phyloP scores from a whole-genome alignment of 2,797 vertebrate species.

The Typhlichthys eigenmanni region DNA sequence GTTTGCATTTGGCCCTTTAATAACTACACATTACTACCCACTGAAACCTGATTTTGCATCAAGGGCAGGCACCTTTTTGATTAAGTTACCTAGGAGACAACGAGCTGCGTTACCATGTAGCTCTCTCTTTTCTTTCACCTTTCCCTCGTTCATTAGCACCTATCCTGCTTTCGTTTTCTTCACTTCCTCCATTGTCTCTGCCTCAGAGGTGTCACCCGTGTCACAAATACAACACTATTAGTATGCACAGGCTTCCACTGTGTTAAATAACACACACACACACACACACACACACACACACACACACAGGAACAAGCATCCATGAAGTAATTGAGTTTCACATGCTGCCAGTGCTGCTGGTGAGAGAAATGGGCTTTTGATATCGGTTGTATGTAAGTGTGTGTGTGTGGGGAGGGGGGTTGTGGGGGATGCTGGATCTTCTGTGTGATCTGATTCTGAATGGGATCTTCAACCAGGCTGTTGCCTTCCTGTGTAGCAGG shows the following conservation, averaged over 20 bases:
- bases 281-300: slow-evolving; percentile 17
- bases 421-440: slow-evolving; percentile 7
- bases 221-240: slow-evolving; percentile 58
- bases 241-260: slow-evolving; percentile 51
- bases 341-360: slow-evolving; percentile 14
- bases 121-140: slow-evolving; percentile 22
- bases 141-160: slow-evolving; percentile 54
- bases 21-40: no score
- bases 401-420: slow-evolving; percentile 21
- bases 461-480: background rate
- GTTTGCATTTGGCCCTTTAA: no score
- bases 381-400: slow-evolving; percentile 6
- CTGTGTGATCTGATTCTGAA: slow-evolving; percentile 5
- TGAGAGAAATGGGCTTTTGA: slow-evolving; percentile 37
- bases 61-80: slow-evolving; percentile 19
- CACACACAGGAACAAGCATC: slow-evolving; percentile 26
- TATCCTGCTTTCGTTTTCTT: slow-evolving; percentile 45
- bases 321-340: slow-evolving; percentile 44
- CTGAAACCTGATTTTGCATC: background rate
- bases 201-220: slow-evolving; percentile 59
- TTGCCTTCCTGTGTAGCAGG: slow-evolving; percentile 16
- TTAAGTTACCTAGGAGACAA: slow-evolving; percentile 27
- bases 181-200: slow-evolving; percentile 42
- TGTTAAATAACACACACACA: slow-evolving; percentile 22
- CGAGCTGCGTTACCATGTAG: slow-evolving; percentile 44